Conservation (phyloP, 2,113 vertebrate genomes). For the Dissostichus mawsoni region DNA sequence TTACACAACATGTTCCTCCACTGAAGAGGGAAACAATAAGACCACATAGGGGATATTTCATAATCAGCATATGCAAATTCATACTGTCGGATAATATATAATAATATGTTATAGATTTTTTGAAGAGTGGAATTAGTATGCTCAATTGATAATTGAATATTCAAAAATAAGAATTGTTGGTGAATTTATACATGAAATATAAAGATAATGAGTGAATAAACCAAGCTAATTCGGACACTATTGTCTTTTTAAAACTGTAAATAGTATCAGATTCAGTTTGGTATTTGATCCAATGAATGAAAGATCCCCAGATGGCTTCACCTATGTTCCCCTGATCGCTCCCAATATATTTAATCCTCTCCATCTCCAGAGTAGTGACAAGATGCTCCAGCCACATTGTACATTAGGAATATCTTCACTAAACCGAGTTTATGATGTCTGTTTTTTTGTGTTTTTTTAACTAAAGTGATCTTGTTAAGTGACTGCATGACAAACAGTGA, state of each 20-base stretch:
- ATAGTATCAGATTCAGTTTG: not conserved
- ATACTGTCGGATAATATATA: not conserved
- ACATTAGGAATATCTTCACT: not conserved
- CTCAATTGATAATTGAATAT: no score
- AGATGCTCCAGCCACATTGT: no score
- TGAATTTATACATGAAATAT: no score
- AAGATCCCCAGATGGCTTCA: no score
- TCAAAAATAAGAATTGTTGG: no score
- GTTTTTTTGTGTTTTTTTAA: not conserved
- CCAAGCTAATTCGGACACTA: no score
- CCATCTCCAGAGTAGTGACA: no score
- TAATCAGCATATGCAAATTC: not conserved
- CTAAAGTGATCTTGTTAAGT: not conserved
- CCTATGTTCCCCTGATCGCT: no score
- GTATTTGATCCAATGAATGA: no score
- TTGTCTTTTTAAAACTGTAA: not conserved
- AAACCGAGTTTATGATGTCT: not conserved
- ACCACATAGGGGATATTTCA: not conserved
- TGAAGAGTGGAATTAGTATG: no score
- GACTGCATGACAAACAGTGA: not conserved
- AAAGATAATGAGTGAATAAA: no score
- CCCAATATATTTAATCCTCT: no score
- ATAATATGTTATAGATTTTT: not conserved
- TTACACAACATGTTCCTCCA: slow-evolving; percentile 27
- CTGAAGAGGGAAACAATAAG: not conserved